Evolutionary conservation across 2,888 invertebrate species (phyloP), one percentile per base, ranked within the genome.

Genomic region (Diplazon laetatorius): DNA sequence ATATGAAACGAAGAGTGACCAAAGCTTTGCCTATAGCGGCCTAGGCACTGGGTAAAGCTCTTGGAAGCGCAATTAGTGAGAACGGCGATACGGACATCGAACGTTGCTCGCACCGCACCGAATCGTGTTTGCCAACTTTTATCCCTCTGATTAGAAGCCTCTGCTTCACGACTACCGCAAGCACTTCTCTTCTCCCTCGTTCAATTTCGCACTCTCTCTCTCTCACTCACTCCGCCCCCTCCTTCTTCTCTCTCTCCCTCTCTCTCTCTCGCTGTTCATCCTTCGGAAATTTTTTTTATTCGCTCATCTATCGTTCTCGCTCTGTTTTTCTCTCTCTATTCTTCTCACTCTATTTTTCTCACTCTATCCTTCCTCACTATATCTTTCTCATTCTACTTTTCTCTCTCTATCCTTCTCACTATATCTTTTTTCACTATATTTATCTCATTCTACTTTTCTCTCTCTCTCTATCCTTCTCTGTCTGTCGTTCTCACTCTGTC

Each of bases 51-150:
- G 14, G 55, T 35, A 50, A 55, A 50, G 63, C 44, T 25, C 44
- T 69, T 37, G n/a, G 37, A 39, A 71, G 62, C 37, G 44, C 52
- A 65, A 76, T 76, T 71, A 63, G 71, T 46, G 8, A 18, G 42
- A 10, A 39, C 57, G 42, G 39, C 57, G 42, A 65, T 73, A 55
- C 16, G 70, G 12, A 63, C 60, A 10, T 60, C 37, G 44, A 65
- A 55, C 63, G 44, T 62, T 57, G 44, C 70, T 44, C 39, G n/a
- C 18, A 62, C 55, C 30, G 50, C 37, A 46, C 30, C 14, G 37
- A 76, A 76, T 63, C 52, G 65, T 62, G 59, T 72, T 76, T 72
- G 65, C 69, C 48, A 76, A 72, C 65, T 76, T 76, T 76, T 63
- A 76, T 76, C 48, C 70, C 62, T 22, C 44, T 76, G 62, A 76